phyloP scores from a whole-genome alignment of 2,113 vertebrate species.

The Hucho hucho region DNA sequence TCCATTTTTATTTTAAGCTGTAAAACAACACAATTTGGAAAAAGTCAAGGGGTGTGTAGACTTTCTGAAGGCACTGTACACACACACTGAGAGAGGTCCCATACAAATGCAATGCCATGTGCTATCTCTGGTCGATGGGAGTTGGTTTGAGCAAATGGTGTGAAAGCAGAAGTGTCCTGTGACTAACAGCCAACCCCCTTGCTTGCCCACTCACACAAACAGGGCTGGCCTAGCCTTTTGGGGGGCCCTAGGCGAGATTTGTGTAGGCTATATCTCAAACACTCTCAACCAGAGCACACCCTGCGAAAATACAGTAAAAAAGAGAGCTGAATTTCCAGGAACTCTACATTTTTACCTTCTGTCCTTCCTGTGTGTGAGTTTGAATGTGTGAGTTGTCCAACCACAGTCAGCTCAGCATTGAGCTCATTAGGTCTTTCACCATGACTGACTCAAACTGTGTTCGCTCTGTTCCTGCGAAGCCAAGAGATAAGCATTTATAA shows the following conservation, averaged over 20 bases:
- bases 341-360: no score
- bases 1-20: no score
- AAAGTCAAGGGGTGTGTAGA: no score
- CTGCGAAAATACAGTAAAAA: neutral
- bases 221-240: no score
- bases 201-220: constrained; percentile 2
- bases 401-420: constrained; percentile 4
- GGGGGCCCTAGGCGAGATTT: no score
- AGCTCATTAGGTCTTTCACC: constrained; percentile 9
- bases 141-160: constrained; percentile 49
- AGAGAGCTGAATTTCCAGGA: neutral
- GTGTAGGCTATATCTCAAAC: neutral
- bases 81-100: constrained; percentile 11
- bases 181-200: neutral
- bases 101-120: constrained; percentile 13
- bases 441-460: constrained; percentile 15
- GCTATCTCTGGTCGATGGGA: constrained; percentile 46
- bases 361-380: neutral
- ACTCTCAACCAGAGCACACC: no score
- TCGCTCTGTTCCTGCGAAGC: constrained; percentile 17
- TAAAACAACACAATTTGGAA: no score
- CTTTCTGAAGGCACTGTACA: neutral
- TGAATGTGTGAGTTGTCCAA: neutral
- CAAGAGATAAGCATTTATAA: constrained; percentile 44
- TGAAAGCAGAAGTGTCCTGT: constrained; percentile 45